phyloP scores from a whole-genome alignment of 2,888 invertebrate genomes.

The Octonoba sinensis region DNA sequence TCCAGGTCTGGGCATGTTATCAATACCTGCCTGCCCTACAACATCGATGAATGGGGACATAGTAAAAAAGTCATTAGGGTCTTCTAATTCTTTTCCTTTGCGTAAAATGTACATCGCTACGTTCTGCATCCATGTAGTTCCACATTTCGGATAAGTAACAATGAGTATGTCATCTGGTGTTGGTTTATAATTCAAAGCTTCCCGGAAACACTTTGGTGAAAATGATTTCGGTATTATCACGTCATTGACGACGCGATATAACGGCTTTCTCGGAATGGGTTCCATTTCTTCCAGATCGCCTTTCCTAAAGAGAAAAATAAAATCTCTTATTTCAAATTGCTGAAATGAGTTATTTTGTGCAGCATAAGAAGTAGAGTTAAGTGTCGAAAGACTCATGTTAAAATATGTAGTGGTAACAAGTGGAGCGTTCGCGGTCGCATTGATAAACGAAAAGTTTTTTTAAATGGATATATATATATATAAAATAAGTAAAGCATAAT shows the following conservation, averaged over 20 bases:
- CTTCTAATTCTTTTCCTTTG: slow-evolving; percentile 34
- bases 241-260: slow-evolving; percentile 14
- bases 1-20: slow-evolving; percentile 47
- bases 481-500: too few species aligned
- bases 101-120: slow-evolving; percentile 44
- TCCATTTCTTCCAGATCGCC: slow-evolving; percentile 20
- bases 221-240: slow-evolving; percentile 13
- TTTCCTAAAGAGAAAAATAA: too few species aligned
- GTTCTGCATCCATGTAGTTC: slow-evolving; percentile 62
- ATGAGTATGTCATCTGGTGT: slow-evolving; percentile 50
- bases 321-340: too few species aligned
- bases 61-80: slow-evolving; percentile 3
- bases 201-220: slow-evolving; percentile 24
- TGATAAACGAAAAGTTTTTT: too few species aligned
- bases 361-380: too few species aligned
- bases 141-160: slow-evolving; percentile 64
- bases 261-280: background rate
- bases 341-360: too few species aligned
- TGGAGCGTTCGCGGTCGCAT: too few species aligned
- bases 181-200: slow-evolving; percentile 52
- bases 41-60: slow-evolving; percentile 50
- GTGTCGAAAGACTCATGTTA: too few species aligned
- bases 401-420: too few species aligned
- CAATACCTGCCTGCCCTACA: slow-evolving; percentile 20
- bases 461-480: too few species aligned